phyloP scores from a whole-genome alignment of 1,140 invertebrate species.

The Ephestia elutella region DNA sequence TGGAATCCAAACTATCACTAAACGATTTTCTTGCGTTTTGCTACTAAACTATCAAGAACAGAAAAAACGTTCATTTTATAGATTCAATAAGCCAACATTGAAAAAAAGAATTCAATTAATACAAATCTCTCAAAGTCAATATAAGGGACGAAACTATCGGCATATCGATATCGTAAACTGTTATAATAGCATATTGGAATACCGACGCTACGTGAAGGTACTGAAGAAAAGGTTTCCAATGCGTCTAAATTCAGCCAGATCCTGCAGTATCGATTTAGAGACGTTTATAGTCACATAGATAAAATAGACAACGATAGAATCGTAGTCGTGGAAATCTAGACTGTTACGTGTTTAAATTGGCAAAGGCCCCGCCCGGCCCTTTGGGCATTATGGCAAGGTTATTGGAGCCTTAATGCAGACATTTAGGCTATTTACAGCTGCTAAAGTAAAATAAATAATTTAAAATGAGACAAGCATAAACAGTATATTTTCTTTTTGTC shows the following conservation, averaged over 20 bases:
- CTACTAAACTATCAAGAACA: too few relatives aligned
- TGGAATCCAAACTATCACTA: too few relatives aligned
- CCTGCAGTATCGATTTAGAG: constrained; percentile 34
- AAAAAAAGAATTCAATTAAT: not conserved
- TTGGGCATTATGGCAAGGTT: too few relatives aligned
- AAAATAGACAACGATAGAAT: not conserved
- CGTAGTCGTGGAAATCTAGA: too few relatives aligned
- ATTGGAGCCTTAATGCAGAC: too few relatives aligned
- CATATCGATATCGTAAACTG: not conserved
- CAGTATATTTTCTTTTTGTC: too few relatives aligned
- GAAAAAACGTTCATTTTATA: not conserved
- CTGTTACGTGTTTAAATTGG: too few relatives aligned
- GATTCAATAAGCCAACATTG: not conserved
- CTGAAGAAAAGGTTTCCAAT: constrained; percentile 3
- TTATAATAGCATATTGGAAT: not conserved
- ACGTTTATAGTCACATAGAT: constrained; percentile 18
- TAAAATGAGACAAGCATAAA: too few relatives aligned
- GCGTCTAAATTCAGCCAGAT: constrained; percentile 6
- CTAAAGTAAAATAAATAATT: too few relatives aligned
- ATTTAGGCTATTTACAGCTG: too few relatives aligned
- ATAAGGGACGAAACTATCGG: not conserved
- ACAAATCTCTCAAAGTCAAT: not conserved
- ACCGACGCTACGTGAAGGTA: not conserved
- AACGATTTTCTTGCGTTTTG: too few relatives aligned
- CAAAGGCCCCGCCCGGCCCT: too few relatives aligned